phyloP scores from a whole-genome alignment of 2,797 vertebrate genomes.

The Meriones psammophilus region DNA sequence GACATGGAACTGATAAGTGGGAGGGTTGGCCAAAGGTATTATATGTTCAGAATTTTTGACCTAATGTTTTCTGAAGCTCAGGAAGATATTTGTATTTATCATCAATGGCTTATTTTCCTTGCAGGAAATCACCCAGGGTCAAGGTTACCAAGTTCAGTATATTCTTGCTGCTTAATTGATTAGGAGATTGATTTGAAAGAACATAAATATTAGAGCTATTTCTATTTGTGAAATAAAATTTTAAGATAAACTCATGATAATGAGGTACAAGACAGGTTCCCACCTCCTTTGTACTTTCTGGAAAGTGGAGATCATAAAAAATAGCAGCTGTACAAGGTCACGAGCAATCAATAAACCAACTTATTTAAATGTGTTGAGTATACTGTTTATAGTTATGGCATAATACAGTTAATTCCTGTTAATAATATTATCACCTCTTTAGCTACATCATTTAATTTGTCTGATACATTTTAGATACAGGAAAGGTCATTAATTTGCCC shows the following conservation, averaged over 20 bases:
- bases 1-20: constrained; percentile 46
- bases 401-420: constrained; percentile 23
- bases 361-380: constrained; percentile 40
- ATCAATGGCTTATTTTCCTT: constrained; percentile 43
- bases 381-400: constrained; percentile 7
- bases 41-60: neutral
- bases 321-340: neutral
- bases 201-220: constrained; percentile 61
- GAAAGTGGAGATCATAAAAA: constrained; percentile 2
- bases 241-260: constrained; percentile 11
- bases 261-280: neutral
- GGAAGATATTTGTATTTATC: neutral
- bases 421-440: constrained; percentile 22
- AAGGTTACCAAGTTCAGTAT: neutral
- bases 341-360: constrained; percentile 2
- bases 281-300: constrained; percentile 12
- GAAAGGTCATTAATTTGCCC: neutral
- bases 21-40: neutral
- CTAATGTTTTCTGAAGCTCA: constrained; percentile 31
- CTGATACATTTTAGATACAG: constrained; percentile 36
- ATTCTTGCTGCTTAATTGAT: constrained; percentile 11
- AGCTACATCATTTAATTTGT: constrained; percentile 28
- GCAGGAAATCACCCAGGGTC: constrained; percentile 9
- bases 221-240: constrained; percentile 42
- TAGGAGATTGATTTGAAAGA: constrained; percentile 55